Evolutionary conservation across 2,888 invertebrate species (phyloP).

Genomic region (Campopleginae sp.): DNA sequence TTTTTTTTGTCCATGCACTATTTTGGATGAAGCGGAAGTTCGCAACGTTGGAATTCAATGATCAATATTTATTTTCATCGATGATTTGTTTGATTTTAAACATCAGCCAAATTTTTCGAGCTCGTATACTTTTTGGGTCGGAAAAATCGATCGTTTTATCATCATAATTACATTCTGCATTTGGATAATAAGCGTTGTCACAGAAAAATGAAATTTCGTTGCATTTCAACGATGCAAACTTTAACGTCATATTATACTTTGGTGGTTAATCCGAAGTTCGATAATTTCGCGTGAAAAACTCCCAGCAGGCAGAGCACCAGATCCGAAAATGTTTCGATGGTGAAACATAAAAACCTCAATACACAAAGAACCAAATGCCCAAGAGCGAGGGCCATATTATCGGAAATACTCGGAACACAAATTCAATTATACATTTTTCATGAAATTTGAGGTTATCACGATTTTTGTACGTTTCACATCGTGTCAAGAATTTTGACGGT

Average conservation of each 20-base stretch:
- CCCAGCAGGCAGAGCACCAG: slow-evolving; percentile 50
- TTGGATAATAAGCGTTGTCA: no score
- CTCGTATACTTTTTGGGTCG: no score
- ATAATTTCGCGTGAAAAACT: slow-evolving; percentile 43
- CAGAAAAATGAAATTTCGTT: no score
- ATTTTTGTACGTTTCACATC: slow-evolving; percentile 24
- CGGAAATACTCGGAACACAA: not conserved
- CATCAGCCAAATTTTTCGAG: no score
- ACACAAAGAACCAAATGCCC: slow-evolving; percentile 45
- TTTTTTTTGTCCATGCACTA: not conserved
- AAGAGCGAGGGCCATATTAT: slow-evolving; percentile 47
- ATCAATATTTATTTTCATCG: no score
- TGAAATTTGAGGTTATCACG: slow-evolving; percentile 4
- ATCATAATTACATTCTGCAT: no score
- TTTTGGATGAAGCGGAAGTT: no score
- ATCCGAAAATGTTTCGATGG: slow-evolving; percentile 46
- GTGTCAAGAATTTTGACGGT: slow-evolving; percentile 27
- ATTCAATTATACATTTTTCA: slow-evolving; percentile 24
- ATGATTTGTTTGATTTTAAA: no score
- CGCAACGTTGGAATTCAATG: no score
- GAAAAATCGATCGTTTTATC: no score
- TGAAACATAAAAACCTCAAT: slow-evolving; percentile 51
- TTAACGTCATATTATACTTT: no score
- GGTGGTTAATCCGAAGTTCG: slow-evolving; percentile 30
- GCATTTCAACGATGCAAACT: no score